phyloP scores from a whole-genome alignment of 2,797 vertebrate genomes.

The Lithobates sylvaticus region DNA sequence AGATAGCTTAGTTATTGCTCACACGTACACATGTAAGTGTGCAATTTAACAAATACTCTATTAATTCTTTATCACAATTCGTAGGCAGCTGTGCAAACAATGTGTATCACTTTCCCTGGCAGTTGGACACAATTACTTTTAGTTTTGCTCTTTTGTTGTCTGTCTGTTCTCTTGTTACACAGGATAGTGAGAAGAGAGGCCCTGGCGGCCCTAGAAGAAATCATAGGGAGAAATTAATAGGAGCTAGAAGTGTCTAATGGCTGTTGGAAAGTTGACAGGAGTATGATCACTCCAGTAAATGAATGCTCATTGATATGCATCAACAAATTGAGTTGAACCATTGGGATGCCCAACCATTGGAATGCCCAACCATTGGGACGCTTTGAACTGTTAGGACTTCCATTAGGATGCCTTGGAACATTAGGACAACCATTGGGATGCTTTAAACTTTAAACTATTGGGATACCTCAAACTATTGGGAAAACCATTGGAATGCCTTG shows the following conservation, averaged over 20 bases:
- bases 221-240: background rate
- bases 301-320: background rate
- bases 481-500: too few species aligned
- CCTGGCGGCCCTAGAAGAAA: constrained; percentile 5
- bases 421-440: too few species aligned
- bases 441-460: too few species aligned
- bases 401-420: too few species aligned
- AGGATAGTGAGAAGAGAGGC: constrained; percentile 8
- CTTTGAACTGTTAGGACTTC: too few species aligned
- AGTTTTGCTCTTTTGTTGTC: constrained; percentile 29
- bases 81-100: constrained; percentile 41
- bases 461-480: too few species aligned
- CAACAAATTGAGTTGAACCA: background rate
- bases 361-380: too few species aligned
- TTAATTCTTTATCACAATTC: constrained; percentile 42
- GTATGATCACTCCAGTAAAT: background rate
- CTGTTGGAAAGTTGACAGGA: background rate
- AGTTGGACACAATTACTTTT: constrained; percentile 41
- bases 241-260: background rate
- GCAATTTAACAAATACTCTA: constrained; percentile 32
- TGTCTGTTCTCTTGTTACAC: constrained; percentile 13
- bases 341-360: too few species aligned
- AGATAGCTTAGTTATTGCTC: constrained; percentile 1
- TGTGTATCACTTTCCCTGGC: constrained; percentile 18
- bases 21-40: constrained; percentile 14